A percentile compares a stretch with the other conserved stretches of the same genome.
Evolutionary conservation across 2,888 invertebrate genomes (phyloP).

Genomic region (Euclidia mi): DNA sequence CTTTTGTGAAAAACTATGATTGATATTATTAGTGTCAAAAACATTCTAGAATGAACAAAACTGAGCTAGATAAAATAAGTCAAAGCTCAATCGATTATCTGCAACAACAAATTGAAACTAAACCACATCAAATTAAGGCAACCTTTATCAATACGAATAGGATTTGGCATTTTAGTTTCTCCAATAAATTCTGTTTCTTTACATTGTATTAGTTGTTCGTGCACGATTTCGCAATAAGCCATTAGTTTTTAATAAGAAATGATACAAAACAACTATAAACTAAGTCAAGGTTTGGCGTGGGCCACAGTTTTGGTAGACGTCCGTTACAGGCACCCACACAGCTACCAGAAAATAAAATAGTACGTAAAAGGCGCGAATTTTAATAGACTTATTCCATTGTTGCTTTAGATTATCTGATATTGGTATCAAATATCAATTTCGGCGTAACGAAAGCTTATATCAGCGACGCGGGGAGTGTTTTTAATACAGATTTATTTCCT

Average conservation of each 20-base stretch:
- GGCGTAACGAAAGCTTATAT: no score
- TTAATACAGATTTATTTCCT: no score
- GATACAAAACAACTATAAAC: constrained; percentile 26
- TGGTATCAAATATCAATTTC: no score
- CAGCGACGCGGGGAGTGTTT: no score
- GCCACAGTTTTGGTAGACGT: constrained; percentile 42
- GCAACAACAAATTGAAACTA: no score
- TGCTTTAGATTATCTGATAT: constrained; percentile 5
- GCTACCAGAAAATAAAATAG: constrained; percentile 22
- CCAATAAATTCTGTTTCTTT: not conserved
- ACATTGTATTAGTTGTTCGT: not conserved
- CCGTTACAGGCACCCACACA: constrained; percentile 33
- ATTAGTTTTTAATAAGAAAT: constrained; percentile 23
- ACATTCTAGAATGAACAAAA: not conserved
- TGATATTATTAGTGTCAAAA: constrained; percentile 1
- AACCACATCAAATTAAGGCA: no score
- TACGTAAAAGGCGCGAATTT: constrained; percentile 17
- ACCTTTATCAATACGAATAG: no score
- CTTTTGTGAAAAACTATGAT: no score
- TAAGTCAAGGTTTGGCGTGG: constrained; percentile 54
- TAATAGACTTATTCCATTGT: no score
- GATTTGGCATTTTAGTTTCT: not conserved
- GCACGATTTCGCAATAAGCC: constrained; percentile 29
- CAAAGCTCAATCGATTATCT: no score
- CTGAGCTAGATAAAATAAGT: no score